These are phyloP conservation scores for Conopomorpha cramerella DNA, from an alignment of 1,140 invertebrate genomes.

Conservation along the genomic window DNA sequence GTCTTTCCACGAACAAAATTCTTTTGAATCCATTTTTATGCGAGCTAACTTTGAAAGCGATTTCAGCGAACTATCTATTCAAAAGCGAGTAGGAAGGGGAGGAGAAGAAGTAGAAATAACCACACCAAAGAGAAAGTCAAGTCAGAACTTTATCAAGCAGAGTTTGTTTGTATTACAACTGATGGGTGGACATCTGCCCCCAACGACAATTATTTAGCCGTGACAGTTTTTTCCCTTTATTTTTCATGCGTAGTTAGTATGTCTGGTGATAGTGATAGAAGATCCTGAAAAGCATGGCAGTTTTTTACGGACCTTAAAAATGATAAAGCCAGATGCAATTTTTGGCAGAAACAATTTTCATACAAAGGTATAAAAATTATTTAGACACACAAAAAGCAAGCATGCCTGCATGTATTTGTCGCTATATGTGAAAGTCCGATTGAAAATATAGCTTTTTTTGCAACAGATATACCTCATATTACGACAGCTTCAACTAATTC, in stretches of 20 bases:
- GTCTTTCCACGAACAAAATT: no score
- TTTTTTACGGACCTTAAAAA: constrained; percentile 3
- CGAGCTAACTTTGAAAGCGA: no score
- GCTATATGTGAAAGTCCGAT: constrained; percentile 1
- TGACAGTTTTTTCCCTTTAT: neutral
- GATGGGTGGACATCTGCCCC: neutral
- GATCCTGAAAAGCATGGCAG: constrained; percentile 2
- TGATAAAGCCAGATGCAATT: constrained; percentile 2
- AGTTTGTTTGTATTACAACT: neutral
- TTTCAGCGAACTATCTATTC: no score
- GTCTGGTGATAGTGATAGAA: neutral
- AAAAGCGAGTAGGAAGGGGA: no score
- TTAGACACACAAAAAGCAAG: constrained; percentile 3
- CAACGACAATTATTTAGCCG: neutral
- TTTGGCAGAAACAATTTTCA: constrained; percentile 1
- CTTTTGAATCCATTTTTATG: no score
- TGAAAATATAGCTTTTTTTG: neutral
- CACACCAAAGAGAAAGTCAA: constrained; percentile 1
- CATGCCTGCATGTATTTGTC: neutral
- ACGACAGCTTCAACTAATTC: neutral
- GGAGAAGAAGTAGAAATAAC: constrained; percentile 1
- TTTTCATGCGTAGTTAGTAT: neutral
- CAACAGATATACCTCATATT: neutral
- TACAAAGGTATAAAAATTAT: constrained; percentile 4
- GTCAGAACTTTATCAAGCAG: neutral